Percentiles rank a stretch among this genome's conserved stretches.
Conservation (phyloP, 2,888 invertebrate genomes). For the Parelbella ahira region DNA sequence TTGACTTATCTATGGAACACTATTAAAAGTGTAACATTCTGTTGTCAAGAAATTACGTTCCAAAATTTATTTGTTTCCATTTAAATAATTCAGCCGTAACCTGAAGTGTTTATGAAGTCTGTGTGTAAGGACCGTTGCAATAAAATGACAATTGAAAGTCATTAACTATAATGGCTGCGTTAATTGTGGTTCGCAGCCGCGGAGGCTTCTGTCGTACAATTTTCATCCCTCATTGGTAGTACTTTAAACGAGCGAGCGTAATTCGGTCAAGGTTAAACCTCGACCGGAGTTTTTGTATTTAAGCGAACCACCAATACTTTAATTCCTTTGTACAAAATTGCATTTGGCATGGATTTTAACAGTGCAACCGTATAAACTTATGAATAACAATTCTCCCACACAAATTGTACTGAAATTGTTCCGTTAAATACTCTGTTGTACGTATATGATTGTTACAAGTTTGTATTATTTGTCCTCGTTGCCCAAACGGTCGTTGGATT, state of each 20-base stretch:
- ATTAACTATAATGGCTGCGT: conserved; percentile 8
- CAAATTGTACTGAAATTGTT: too few species aligned
- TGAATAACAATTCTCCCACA: conserved; percentile 11
- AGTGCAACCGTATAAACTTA: conserved; percentile 13
- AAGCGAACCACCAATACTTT: conserved; percentile 48
- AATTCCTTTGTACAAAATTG: conserved; percentile 51
- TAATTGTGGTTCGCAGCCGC: conserved; percentile 34
- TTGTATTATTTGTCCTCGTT: too few species aligned
- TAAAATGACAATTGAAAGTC: conserved; percentile 2
- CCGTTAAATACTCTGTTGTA: too few species aligned
- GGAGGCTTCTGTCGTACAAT: conserved; percentile 42
- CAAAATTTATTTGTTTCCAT: too few species aligned
- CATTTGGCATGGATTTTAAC: conserved; percentile 19
- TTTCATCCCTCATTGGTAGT: conserved; percentile 46
- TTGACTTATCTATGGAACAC: too few species aligned
- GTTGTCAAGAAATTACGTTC: too few species aligned
- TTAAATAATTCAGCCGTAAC: too few species aligned
- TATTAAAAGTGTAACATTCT: too few species aligned
- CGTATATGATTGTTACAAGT: too few species aligned
- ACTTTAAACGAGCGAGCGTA: conserved; percentile 37
- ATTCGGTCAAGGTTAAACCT: conserved; percentile 69
- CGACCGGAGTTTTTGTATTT: conserved; percentile 63
- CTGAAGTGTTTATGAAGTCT: too few species aligned
- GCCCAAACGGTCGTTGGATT: too few species aligned
- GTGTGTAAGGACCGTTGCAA: too few species aligned